These are phyloP conservation scores for Eueides isabella DNA, from an alignment of 1,140 invertebrate genomes.

Conservation along the genomic window DNA sequence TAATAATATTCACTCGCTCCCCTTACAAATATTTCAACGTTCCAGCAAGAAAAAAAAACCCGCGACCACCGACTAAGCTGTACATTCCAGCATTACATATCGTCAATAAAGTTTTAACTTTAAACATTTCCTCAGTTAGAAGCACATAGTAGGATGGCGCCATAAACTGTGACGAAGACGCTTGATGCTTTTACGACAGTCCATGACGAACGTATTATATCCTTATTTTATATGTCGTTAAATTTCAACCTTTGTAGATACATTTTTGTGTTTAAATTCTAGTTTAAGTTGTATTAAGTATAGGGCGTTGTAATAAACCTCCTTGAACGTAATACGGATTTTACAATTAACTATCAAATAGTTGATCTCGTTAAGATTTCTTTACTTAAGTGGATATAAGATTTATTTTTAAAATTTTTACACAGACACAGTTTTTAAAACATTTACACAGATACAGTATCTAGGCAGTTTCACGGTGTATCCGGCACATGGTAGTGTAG, in stretches of 20 bases:
- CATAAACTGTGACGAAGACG: conserved; percentile 46
- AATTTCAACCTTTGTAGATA: conserved; percentile 49
- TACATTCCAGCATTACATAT: background rate
- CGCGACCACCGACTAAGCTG: background rate
- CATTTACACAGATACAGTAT: too few relatives aligned
- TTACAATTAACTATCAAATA: too few relatives aligned
- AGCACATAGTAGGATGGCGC: conserved; percentile 35
- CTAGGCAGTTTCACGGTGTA: too few relatives aligned
- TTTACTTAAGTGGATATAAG: too few relatives aligned
- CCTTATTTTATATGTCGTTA: conserved; percentile 52
- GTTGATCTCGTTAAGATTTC: too few relatives aligned
- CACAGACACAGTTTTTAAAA: too few relatives aligned
- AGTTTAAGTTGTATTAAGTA: background rate
- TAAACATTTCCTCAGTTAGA: background rate
- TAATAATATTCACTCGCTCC: too few relatives aligned
- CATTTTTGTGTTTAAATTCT: conserved; percentile 24
- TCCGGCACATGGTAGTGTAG: too few relatives aligned
- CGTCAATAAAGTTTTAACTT: background rate
- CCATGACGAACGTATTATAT: conserved; percentile 30
- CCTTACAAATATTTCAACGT: too few relatives aligned
- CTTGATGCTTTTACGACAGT: conserved; percentile 58
- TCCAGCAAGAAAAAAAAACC: background rate
- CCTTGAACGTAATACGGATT: background rate
- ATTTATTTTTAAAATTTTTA: too few relatives aligned
- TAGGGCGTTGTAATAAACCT: background rate